These are phyloP conservation scores for Meandrina meandrites DNA, from an alignment of 92 coral and sea anemone species.

Conservation along the genomic window DNA sequence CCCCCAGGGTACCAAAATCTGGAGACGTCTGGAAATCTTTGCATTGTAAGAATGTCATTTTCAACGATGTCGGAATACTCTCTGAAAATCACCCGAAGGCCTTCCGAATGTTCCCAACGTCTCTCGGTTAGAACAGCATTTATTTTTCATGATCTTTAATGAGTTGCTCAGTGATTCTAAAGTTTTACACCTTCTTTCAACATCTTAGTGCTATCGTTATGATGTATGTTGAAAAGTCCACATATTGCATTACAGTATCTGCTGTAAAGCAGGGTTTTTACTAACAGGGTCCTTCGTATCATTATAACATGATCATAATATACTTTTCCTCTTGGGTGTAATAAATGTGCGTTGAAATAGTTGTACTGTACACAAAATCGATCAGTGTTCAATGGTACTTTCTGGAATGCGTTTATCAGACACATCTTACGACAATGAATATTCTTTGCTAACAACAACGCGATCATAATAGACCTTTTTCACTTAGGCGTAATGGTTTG, in stretches of 20 bases:
- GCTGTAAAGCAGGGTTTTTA: too few species aligned
- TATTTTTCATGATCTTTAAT: too few species aligned
- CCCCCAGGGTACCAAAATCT: too few species aligned
- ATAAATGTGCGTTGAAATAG: constrained; percentile 43
- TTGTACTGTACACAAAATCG: constrained; percentile 38
- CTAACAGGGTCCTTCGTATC: too few species aligned
- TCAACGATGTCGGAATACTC: constrained; percentile 45
- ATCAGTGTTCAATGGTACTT: constrained; percentile 36
- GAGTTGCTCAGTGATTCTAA: constrained; percentile 45
- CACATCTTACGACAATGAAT: constrained; percentile 42
- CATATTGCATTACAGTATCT: too few species aligned
- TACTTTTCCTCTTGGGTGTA: constrained; percentile 29
- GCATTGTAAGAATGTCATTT: neutral
- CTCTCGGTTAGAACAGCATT: constrained; percentile 40
- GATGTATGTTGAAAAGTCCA: too few species aligned
- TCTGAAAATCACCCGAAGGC: constrained; percentile 46
- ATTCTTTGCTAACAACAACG: constrained; percentile 40
- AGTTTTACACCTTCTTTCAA: constrained; percentile 38
- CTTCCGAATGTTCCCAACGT: constrained; percentile 27
- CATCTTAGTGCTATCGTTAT: too few species aligned
- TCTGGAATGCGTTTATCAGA: constrained; percentile 47
- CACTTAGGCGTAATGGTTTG: constrained; percentile 38
- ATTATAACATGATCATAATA: constrained; percentile 22
- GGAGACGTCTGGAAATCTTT: too few species aligned
- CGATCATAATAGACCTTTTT: constrained; percentile 40